Conservation (phyloP, 2,113 vertebrate species). For the Scolopax mira region DNA sequence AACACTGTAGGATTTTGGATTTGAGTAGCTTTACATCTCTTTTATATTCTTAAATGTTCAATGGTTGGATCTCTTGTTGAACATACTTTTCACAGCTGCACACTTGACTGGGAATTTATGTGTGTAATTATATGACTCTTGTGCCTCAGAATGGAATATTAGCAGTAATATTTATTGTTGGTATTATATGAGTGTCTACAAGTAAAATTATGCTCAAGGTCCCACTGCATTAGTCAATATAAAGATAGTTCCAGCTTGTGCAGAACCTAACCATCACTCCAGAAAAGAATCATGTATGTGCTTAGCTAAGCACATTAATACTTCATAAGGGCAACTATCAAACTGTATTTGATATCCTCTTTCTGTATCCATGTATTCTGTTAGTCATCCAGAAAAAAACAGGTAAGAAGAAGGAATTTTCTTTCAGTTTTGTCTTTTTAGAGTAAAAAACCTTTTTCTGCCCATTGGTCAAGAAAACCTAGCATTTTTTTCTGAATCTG, state of each 20-base stretch:
- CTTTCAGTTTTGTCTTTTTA: background rate
- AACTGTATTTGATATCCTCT: background rate
- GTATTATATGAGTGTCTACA: background rate
- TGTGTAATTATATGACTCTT: background rate
- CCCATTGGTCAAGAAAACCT: background rate
- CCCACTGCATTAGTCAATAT: background rate
- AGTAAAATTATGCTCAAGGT: background rate
- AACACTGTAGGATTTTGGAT: background rate
- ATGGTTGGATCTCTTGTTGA: background rate
- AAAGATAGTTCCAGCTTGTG: background rate
- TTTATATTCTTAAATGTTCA: background rate
- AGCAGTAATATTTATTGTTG: background rate
- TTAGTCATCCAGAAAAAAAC: background rate
- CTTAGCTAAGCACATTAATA: background rate
- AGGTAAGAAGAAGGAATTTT: background rate
- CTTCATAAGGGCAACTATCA: background rate
- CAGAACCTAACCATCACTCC: background rate
- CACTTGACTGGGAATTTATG: background rate
- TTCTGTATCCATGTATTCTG: background rate
- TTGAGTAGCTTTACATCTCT: background rate
- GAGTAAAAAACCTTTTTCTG: background rate
- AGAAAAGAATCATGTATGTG: background rate
- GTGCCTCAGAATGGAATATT: background rate
- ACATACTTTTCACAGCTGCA: background rate
- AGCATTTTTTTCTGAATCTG: background rate